Base-by-base conservation (phyloP, 2,888 invertebrate species). In the Lordiphosa andalusiaca region DNA sequence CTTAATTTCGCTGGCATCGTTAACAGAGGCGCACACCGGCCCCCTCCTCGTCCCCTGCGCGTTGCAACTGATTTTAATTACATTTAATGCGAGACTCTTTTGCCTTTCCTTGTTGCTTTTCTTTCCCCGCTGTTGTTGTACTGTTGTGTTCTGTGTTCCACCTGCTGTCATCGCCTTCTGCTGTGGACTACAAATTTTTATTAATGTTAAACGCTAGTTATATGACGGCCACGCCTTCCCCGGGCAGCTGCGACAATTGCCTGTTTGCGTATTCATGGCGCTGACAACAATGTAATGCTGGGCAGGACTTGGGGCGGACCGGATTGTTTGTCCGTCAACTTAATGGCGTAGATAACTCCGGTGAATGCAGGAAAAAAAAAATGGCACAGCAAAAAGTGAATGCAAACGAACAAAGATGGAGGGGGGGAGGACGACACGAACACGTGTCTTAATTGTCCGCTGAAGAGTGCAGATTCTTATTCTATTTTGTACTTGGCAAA, bases 141-240 rank as follows among this genome's bases (percentile, higher is more conserved):
- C n/a, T n/a, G 25, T 5, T 33, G 5, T n/a, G n/a, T 3, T 23
- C 1, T 4, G 38, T 36, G 37, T 40, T 19, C 51, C 48, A 57
- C 65, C 64, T 64, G 64, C 64, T 52, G 64, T 30, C 30, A 30
- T 30, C 30, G 30, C 30, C 38, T 49, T 37, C 49, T 49, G 13
- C 49, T 7, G 38, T 44, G 33, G 39, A 52, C 66, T 58, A 67
- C 67, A 66, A 67, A 66, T 66, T 66, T 66, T 49, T 66, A 66
- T 67, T 66, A 66, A 66, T 66, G 67, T 67, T 66, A 66, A 66
- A 60, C 66, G 67, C 67, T 66, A 66, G 66, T 66, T 67, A 66
- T 67, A 67, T 60, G 51, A 33, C 60, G 35, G 25, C 30, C 38
- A 7, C n/a, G 12, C 36, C 12, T 4, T 21, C 21, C n/a, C 16